Conservation (phyloP, 2,113 vertebrate species). For the Peromyscus polionotus region DNA sequence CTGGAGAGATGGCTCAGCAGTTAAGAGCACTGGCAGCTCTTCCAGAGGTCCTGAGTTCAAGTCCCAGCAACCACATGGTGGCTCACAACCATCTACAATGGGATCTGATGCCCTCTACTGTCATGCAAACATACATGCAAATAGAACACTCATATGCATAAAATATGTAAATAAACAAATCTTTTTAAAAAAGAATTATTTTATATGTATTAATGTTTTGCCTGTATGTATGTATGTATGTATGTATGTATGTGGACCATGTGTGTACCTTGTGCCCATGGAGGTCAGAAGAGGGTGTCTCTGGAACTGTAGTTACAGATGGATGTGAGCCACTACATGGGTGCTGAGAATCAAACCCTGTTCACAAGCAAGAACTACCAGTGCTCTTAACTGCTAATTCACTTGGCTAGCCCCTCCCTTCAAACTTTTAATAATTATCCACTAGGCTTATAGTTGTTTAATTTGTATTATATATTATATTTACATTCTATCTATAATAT, state of each 20-base stretch:
- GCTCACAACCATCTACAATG: no score
- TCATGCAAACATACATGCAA: no score
- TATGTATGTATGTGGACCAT: background rate
- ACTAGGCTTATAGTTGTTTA: slow-evolving; percentile 49
- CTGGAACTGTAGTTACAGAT: background rate
- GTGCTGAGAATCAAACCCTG: background rate
- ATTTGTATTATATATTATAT: slow-evolving; percentile 40
- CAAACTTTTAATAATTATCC: slow-evolving; percentile 55
- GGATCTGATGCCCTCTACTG: no score
- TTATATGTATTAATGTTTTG: background rate
- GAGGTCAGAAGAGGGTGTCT: background rate
- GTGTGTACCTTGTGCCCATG: background rate
- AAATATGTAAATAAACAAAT: no score
- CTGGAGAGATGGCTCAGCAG: no score
- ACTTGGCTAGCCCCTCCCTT: background rate
- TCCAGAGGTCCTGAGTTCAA: no score
- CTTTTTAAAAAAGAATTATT: background rate
- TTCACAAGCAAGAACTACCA: background rate
- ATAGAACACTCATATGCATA: no score
- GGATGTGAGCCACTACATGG: background rate
- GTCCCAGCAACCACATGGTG: no score
- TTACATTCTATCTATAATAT: background rate
- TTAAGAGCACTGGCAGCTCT: no score
- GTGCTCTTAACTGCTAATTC: background rate
- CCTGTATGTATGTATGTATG: background rate